Conservation (phyloP, 2,797 vertebrate species). For the Gymnoscopelus microlampas region DNA sequence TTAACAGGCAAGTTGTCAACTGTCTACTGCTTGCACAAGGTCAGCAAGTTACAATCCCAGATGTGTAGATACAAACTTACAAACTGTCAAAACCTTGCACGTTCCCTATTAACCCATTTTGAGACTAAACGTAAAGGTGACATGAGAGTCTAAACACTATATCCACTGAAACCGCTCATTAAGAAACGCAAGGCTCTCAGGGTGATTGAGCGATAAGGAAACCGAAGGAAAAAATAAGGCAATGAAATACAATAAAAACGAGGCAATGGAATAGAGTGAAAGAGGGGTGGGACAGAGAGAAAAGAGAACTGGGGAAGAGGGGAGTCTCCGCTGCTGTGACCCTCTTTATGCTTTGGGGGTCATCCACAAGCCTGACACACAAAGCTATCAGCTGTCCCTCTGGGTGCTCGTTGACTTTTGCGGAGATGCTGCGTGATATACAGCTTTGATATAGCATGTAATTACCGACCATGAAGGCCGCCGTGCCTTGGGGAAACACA, state of each 20-base stretch:
- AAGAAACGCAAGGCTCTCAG: conserved; percentile 27
- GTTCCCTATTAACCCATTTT: too few species aligned
- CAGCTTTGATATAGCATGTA: conserved; percentile 81
- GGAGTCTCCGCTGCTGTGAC: conserved; percentile 47
- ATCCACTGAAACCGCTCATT: conserved; percentile 18
- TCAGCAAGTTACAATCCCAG: conserved; percentile 53
- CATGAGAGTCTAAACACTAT: conserved; percentile 11
- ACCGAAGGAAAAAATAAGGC: not conserved
- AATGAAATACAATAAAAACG: conserved; percentile 12
- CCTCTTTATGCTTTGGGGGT: conserved; percentile 75
- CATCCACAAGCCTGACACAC: conserved; percentile 63
- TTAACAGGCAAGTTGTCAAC: conserved; percentile 63
- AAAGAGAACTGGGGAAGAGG: conserved; percentile 9
- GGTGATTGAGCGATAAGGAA: conserved; percentile 10
- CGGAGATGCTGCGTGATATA: conserved; percentile 78
- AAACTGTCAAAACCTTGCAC: too few species aligned
- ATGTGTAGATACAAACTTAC: not conserved
- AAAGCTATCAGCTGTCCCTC: conserved; percentile 77
- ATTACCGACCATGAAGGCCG: conserved; percentile 80
- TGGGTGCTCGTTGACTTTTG: conserved; percentile 67
- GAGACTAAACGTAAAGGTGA: conserved; percentile 1
- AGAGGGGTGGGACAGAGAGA: conserved; percentile 12
- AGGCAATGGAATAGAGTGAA: conserved; percentile 26
- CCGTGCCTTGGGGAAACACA: conserved; percentile 56
- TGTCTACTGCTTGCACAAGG: conserved; percentile 21